Base-by-base conservation (phyloP, 2,797 vertebrate species). In the Argya squamiceps region DNA sequence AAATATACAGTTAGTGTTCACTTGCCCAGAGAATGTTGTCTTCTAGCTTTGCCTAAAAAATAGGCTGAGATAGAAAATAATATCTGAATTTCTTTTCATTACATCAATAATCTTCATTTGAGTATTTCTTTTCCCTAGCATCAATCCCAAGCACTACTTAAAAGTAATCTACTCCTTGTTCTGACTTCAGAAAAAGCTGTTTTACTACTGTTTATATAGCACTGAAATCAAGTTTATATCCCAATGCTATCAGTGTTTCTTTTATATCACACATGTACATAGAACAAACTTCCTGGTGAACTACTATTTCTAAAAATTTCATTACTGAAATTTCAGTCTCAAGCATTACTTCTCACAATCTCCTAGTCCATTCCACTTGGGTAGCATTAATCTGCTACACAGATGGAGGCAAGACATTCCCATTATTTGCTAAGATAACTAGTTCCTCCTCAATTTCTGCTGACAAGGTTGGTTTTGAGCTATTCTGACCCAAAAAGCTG, bases 391-490 rank as follows among this genome's bases (percentile, higher is more conserved):
- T 97, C 94, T 97, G 46, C 65, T 91, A 55, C 70, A 26, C 12
- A 80, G 47, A 84, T 4, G 29, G 77, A 93, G 77, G 80, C 70
- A 95, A 95, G 93, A 93, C 89, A 62, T 78, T 96, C 93, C 84
- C 92, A 90, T 97, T 94, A 96, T 89, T 96, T 91, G 52, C 74
- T 76, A 89, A 96, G 93, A 94, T 92, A 97, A 96, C 92, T 79
- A 92, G 77, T 79, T 89, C 39, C 68, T 88, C 36, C 68, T 94
- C 46, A 81, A 6, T 94, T 97, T 95, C 87, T 97, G 94, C 94
- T 97, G 96, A 97, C 88, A 88, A 96, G 32, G 55, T 76, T 18
- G 10, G 80, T 96, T 97, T 93, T 59, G 50, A 97, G 82, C 63
- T 95, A 65, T 82, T 93, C 74, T 68, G 4, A 88, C 64, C 56